Evolutionary conservation across 2,797 vertebrate species (phyloP).

Genomic region (Spheniscus humboldti): DNA sequence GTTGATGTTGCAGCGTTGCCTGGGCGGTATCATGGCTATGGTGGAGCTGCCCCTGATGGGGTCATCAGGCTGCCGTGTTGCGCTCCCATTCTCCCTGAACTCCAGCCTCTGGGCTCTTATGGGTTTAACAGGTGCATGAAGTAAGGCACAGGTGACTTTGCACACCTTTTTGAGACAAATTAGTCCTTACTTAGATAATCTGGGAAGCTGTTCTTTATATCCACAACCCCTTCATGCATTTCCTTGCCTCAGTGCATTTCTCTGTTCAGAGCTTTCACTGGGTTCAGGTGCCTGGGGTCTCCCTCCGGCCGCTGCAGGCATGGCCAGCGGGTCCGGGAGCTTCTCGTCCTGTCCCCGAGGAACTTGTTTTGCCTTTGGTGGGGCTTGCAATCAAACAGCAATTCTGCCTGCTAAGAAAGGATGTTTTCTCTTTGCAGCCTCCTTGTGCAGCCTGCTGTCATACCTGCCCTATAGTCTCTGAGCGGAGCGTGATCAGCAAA

Average conservation of each 20-base stretch:
- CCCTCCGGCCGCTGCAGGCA: not conserved
- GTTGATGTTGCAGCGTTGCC: rapidly evolving
- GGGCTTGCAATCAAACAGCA: not conserved
- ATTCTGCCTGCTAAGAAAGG: not conserved
- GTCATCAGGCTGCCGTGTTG: rapidly evolving
- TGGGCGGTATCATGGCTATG: rapidly evolving
- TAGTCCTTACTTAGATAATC: not conserved
- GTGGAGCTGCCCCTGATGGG: not conserved
- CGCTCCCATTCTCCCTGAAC: not conserved
- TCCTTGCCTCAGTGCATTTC: not conserved
- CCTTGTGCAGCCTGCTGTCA: not conserved
- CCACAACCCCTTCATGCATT: not conserved
- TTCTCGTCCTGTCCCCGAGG: rapidly evolving
- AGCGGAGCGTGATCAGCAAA: not conserved
- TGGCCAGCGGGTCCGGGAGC: rapidly evolving
- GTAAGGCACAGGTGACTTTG: not conserved
- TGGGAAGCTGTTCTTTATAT: not conserved
- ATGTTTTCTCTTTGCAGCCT: not conserved
- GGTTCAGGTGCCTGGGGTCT: not conserved
- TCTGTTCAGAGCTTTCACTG: not conserved
- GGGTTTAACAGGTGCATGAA: not conserved
- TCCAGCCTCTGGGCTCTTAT: not conserved
- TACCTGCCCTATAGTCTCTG: not conserved
- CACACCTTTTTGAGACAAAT: not conserved
- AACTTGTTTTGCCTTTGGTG: not conserved